These are phyloP conservation scores for Drosophila mercatorum DNA, from an alignment of 2,888 invertebrate species.

Conservation along the genomic window DNA sequence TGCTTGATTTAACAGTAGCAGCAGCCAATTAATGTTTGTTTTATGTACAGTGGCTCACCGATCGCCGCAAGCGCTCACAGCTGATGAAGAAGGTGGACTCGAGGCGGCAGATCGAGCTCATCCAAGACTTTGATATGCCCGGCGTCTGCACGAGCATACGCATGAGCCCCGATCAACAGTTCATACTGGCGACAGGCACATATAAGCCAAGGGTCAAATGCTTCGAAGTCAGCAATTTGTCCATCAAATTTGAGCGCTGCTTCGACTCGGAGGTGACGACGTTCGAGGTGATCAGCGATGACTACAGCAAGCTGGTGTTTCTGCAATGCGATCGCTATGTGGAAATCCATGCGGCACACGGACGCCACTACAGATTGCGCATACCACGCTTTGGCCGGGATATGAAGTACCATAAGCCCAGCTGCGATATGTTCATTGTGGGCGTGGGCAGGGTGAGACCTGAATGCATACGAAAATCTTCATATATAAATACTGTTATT, in stretches of 20 bases:
- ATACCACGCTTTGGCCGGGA: conserved; percentile 98
- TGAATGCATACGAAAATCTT: not conserved
- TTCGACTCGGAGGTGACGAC: conserved; percentile 98
- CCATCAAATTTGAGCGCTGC: conserved; percentile 98
- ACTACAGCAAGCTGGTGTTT: conserved; percentile 95
- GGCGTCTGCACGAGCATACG: conserved; percentile 93
- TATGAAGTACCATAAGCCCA: conserved; percentile 94
- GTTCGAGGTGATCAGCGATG: conserved; percentile 96
- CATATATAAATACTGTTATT: not conserved
- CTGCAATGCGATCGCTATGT: conserved; percentile 95
- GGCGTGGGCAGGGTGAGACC: conserved; percentile 91
- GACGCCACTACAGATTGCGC: conserved; percentile 94
- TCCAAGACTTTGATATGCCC: conserved; percentile 99
- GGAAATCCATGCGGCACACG: conserved; percentile 98
- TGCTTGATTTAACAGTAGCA: not conserved
- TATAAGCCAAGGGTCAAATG: conserved; percentile 98
- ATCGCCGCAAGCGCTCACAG: conserved; percentile 91
- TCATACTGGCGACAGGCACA: conserved; percentile 95
- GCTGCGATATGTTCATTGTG: conserved; percentile 96
- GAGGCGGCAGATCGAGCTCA: conserved; percentile 95
- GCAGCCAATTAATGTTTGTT: not conserved
- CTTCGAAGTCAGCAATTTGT: conserved; percentile 97
- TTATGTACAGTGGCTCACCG: conserved; percentile 91
- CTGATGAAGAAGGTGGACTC: conserved; percentile 96
- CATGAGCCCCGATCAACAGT: conserved; percentile 95